Evolutionary conservation across 2,888 invertebrate genomes (phyloP).

Genomic region (Lycaena phlaeas): DNA sequence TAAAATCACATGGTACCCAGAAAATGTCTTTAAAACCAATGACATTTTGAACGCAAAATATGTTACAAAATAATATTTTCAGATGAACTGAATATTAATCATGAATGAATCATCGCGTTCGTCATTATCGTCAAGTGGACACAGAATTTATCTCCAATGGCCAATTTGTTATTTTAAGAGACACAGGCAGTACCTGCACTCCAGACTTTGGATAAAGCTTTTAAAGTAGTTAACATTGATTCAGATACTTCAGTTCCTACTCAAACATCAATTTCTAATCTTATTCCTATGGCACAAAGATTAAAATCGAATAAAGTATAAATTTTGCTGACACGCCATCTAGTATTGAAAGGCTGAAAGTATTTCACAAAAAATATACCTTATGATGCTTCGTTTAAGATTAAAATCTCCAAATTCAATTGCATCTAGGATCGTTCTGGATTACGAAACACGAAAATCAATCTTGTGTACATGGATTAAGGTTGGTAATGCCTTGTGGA

Average conservation of each 20-base stretch:
- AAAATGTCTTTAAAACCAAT: too few relatives aligned
- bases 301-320: constrained; percentile 18
- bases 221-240: constrained; percentile 57
- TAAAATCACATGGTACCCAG: too few relatives aligned
- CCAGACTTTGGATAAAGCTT: constrained; percentile 54
- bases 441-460: constrained; percentile 3
- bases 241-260: constrained; percentile 43
- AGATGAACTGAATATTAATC: too few relatives aligned
- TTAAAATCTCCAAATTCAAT: constrained; percentile 15
- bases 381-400: constrained; percentile 18
- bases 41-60: too few relatives aligned
- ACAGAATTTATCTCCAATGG: constrained; percentile 52
- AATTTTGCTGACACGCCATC: constrained; percentile 47
- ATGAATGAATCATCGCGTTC: too few relatives aligned
- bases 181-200: constrained; percentile 70
- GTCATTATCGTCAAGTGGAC: constrained; percentile 16
- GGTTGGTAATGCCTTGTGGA: constrained; percentile 19
- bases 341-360: constrained; percentile 30
- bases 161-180: constrained; percentile 68
- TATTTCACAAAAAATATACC: constrained; percentile 25
- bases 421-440: constrained; percentile 8
- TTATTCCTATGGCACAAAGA: constrained; percentile 14
- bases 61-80: too few relatives aligned
- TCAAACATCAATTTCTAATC: constrained; percentile 25
- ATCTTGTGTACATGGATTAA: constrained; percentile 9